Evolutionary conservation across 2,113 vertebrate genomes (phyloP), one percentile per base, ranked within the genome.

Genomic region (Prunella himalayana): DNA sequence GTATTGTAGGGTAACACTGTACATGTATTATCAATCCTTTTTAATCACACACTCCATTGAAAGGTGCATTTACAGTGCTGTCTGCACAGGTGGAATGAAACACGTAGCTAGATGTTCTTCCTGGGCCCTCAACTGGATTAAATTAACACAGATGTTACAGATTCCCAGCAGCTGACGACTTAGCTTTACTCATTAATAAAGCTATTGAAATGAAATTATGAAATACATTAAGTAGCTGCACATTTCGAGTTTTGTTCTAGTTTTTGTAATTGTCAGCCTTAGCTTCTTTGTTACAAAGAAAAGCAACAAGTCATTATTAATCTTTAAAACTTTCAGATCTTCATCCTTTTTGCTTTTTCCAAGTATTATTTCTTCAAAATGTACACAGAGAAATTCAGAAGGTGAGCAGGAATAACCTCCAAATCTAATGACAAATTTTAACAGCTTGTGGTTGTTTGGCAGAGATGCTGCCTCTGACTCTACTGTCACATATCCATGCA

Each of bases 381-480:
- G 11, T 2, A 1, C 23, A 45, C n/a, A 83, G 13, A 28, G 53
- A 77, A 54, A 83, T 66, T 61, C n/a, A 50, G 64, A 42, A 87
- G 82, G 85, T 87, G 41, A 94, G 68, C 76, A 97, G 54, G 25
- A 30, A 57, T 60, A 63, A 64, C 93, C 78, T 95, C 86, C 84
- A 96, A 88, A 96, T 95, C 84, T 96, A 93, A 94, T 88, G 69
- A 93, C 28, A 95, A 95, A 95, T 53, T 95, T 96, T 53, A 86
- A 91, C 90, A 94, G 82, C 82, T 86, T 93, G 95, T 60, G 82
- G 79, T 91, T 97, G 92, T 96, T 88, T 96, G 93, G 70, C 75
- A 94, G 94, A 96, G 56, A 93, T 80, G 61, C 56, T 85, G 54
- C 50, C 35, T 92, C 72, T 76, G 63, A 84, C 11, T 88, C 70